Evolutionary conservation across 2,888 invertebrate species (phyloP), one percentile per base, ranked within the genome.

Genomic region (Auanema freiburgensis): DNA sequence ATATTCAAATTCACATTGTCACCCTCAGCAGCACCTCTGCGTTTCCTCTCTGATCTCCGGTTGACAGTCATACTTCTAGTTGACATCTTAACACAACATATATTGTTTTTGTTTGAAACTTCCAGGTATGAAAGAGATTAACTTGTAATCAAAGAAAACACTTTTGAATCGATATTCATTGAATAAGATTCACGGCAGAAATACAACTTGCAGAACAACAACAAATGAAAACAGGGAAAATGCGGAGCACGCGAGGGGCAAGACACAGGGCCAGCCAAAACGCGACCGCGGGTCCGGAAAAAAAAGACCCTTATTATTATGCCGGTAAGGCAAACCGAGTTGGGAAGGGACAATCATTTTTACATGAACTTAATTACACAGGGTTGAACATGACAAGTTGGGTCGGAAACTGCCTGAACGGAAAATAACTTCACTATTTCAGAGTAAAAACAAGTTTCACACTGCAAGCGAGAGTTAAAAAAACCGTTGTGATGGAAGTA

Each of bases 201-300:
- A 46, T 46, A 46, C 16, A 46, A 46, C 46, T 46, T 46, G 46
- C 46, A 21, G 46, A 46, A 46, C 46, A 46, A 46, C 46, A 18
- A 46, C 21, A 46, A 21, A 46, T 16, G 21, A 46, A 54, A 46
- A 46, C 18, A 46, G 21, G 42, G 11, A 23, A 50, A 21, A 58
- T 18, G 46, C 33, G 40, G 24, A 53, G 33, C 18, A 61, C 54
- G 21, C 49, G 55, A 54, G 62, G 62, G 62, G 72, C 72, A 69
- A 72, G 72, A 72, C 72, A 72, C 72, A 65, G 59, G 66, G 72
- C 72, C 72, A 72, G 72, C 72, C 59, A 50, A 55, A 33, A 50
- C 56, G 18, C 33, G 41, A n/a, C 41, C 55, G 46, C 21, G 21
- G 16, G 33, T 33, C 33, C 33, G 33, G 33, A 33, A 33, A 33